These are phyloP conservation scores for Drosophila murphyi DNA, from an alignment of 1,140 invertebrate genomes.

Conservation along the genomic window DNA sequence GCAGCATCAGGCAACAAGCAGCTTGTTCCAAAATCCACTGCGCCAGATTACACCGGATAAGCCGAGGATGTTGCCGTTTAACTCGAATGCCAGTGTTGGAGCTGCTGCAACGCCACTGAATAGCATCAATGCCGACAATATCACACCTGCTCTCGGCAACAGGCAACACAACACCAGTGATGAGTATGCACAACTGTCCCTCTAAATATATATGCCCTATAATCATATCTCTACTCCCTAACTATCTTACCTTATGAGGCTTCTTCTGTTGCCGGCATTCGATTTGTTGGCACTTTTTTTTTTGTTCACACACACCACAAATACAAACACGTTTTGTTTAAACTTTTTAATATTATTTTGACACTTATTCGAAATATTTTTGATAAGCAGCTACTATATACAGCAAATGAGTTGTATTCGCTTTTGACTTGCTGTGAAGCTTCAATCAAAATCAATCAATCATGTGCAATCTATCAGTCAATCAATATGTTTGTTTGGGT, in stretches of 20 bases:
- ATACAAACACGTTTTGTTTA: background rate
- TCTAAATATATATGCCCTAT: too few relatives aligned
- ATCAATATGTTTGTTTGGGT: too few relatives aligned
- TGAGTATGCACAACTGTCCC: too few relatives aligned
- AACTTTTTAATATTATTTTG: constrained; percentile 26
- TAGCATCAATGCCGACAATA: background rate
- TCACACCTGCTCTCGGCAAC: background rate
- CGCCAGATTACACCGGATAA: constrained; percentile 29
- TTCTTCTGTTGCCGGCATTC: background rate
- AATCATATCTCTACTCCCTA: background rate
- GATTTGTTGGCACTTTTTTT: background rate
- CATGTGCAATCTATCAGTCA: too few relatives aligned
- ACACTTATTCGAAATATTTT: constrained; percentile 24
- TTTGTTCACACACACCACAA: background rate
- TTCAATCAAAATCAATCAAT: too few relatives aligned
- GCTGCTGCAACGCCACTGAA: constrained; percentile 1
- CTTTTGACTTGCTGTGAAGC: too few relatives aligned
- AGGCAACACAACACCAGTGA: constrained; percentile 7
- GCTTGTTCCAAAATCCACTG: constrained; percentile 1
- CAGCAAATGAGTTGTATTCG: too few relatives aligned
- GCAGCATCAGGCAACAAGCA: background rate
- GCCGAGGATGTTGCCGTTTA: constrained; percentile 1
- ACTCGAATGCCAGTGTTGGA: constrained; percentile 11
- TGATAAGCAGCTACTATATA: constrained; percentile 4
- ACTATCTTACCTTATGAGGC: background rate